A percentile compares a stretch with the other conserved stretches of the same genome.
These are phyloP conservation scores for Samia ricini DNA, from an alignment of 1,140 invertebrate genomes.

Conservation along the genomic window DNA sequence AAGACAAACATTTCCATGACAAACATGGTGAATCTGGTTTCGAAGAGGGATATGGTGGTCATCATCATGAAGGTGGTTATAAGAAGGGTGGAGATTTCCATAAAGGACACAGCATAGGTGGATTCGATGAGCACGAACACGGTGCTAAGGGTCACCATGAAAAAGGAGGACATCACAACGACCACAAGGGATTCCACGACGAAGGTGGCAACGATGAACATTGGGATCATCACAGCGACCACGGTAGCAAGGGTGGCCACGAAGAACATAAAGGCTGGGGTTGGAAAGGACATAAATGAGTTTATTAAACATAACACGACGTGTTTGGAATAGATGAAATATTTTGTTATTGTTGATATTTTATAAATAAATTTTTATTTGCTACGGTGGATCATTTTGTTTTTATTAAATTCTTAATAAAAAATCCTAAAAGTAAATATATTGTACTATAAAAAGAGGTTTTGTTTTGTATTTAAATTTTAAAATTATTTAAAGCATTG, in stretches of 20 bases:
- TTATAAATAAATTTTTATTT: conserved; percentile 53
- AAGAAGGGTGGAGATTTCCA: conserved; percentile 84
- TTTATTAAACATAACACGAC: conserved; percentile 19
- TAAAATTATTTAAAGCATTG: no score
- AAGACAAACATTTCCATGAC: conserved; percentile 82
- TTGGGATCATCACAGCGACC: conserved; percentile 78
- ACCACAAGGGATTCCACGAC: conserved; percentile 68
- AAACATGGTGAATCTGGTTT: conserved; percentile 87
- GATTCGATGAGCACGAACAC: conserved; percentile 81
- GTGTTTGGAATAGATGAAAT: conserved; percentile 16
- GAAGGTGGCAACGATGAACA: conserved; percentile 78
- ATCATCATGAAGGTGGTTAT: conserved; percentile 81
- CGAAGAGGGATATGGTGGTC: conserved; percentile 81
- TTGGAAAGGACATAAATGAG: conserved; percentile 73
- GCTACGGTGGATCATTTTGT: conserved; percentile 2
- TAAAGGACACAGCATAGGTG: conserved; percentile 82
- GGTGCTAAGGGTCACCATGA: conserved; percentile 84
- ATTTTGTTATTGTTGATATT: conserved; percentile 70
- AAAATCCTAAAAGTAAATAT: not conserved
- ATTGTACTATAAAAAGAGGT: not conserved
- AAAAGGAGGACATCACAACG: conserved; percentile 78
- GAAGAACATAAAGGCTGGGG: conserved; percentile 76
- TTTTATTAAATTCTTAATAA: not conserved
- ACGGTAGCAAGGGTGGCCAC: conserved; percentile 81
- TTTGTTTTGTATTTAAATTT: not conserved